Evolutionary conservation across 1,140 invertebrate species (phyloP), one percentile per base, ranked within the genome.

Genomic region (Palaemon carinicauda): DNA sequence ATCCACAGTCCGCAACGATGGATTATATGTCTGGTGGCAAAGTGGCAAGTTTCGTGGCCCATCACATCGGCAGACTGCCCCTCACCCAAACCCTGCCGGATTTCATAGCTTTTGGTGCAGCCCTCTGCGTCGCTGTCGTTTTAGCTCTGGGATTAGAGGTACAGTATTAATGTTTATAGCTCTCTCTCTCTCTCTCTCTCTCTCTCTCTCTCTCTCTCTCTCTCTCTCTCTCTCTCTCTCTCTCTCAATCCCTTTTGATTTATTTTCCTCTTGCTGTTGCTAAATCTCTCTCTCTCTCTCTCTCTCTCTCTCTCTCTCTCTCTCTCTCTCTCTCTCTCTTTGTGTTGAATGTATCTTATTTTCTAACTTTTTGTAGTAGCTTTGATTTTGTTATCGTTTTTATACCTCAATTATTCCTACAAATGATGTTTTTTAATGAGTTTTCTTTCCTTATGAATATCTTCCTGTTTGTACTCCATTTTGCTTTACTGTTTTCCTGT

Each of bases 21-120:
- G 84, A 86, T 41, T 86, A 86, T 52, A 60, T 86, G 77, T 80
- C 41, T 15, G 84, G 84, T 0, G 31, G 84, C 15, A 86, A 86
- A 52, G 84, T 86, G 60, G 78, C 71, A n/a, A 7, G 29, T 21
- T 86, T 69, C 17, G 84, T 86, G 51, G 78, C 56, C 9, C 7
- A n/a, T 0, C 50, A 33, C 4, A 7, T 80, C 19, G 84, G 84
- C 1, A 60, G 52, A 27, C 77, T 86, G 1, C 84, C 84, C 15
- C 7, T 29, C 19, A 41, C 77, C 19, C 56, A 71, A 15, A 19
- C 14, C 17, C 24, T 75, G 9, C 84, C 84, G 1, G 84, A 86
- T 78, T 79, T 86, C 56, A 86, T 86, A 17, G 84, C 84, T 1
- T 77, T 78, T 1, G 84, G 84, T 1, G 84, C 84, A 21, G 80